These are phyloP conservation scores for Glaucopsyche alexis DNA, from an alignment of 2,888 invertebrate species.

Conservation along the genomic window DNA sequence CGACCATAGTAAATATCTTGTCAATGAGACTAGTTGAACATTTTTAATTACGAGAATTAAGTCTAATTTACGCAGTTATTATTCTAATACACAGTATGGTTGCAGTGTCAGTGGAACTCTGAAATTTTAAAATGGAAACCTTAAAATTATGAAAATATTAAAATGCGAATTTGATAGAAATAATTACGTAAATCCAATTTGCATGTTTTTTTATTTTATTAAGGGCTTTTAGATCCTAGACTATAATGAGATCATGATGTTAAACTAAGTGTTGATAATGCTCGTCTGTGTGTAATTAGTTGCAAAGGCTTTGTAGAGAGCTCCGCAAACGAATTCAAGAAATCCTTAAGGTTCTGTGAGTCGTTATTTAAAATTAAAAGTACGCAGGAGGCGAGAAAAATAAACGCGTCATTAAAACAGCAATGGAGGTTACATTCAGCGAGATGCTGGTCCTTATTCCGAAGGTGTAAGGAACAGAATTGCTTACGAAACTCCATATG, in stretches of 20 bases:
- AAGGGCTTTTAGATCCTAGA: neutral
- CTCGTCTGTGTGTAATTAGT: slow-evolving; percentile 6
- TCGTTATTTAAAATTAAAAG: slow-evolving; percentile 37
- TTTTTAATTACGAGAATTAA: too few species aligned
- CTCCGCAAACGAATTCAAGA: neutral
- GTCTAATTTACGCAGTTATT: too few species aligned
- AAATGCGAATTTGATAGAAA: too few species aligned
- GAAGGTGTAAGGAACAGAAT: neutral
- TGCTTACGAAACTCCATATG: slow-evolving; percentile 11
- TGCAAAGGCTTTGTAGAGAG: neutral
- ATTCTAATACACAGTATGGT: too few species aligned
- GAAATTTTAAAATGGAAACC: too few species aligned
- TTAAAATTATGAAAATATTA: too few species aligned
- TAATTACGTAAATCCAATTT: too few species aligned
- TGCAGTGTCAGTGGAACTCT: too few species aligned
- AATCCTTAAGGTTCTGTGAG: slow-evolving; percentile 13
- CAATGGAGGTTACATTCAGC: slow-evolving; percentile 13
- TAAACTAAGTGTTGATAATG: neutral
- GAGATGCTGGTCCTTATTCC: neutral
- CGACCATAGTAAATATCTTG: too few species aligned
- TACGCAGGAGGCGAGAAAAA: slow-evolving; percentile 31
- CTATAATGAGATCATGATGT: neutral
- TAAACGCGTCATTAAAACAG: slow-evolving; percentile 36
- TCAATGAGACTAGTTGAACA: too few species aligned
- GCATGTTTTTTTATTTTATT: neutral